Percentiles rank a stretch among this genome's conserved stretches.
These are phyloP conservation scores for Hirtodrosophila cameraria DNA, from an alignment of 2,888 invertebrate genomes.

Conservation along the genomic window DNA sequence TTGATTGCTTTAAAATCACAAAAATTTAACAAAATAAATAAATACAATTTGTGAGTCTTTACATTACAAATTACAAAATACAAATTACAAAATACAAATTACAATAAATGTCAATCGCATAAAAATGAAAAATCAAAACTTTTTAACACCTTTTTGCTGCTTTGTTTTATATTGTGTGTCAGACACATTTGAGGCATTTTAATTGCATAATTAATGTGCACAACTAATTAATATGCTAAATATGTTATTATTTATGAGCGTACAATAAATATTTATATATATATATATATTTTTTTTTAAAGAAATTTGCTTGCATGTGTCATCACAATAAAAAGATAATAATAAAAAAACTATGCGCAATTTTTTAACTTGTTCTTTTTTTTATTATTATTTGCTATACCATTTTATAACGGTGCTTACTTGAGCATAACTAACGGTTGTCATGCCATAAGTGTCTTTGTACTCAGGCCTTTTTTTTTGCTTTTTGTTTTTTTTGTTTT, in stretches of 20 bases:
- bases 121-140: slow-evolving; percentile 37
- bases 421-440: slow-evolving; percentile 60
- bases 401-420: slow-evolving; percentile 34
- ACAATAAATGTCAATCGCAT: slow-evolving; percentile 7
- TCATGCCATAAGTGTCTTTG: slow-evolving; percentile 63
- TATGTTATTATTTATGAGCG: slow-evolving; percentile 29
- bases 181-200: slow-evolving; percentile 35
- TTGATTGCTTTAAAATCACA: too few relatives aligned
- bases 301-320: slow-evolving; percentile 42
- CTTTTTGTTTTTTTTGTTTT: neutral
- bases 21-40: too few relatives aligned
- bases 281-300: slow-evolving; percentile 4
- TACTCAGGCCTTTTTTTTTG: slow-evolving; percentile 36
- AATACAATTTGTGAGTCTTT: too few relatives aligned
- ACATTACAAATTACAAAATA: too few relatives aligned
- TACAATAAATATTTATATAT: neutral
- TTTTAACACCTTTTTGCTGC: slow-evolving; percentile 9
- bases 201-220: slow-evolving; percentile 72
- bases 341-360: slow-evolving; percentile 32
- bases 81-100: neutral
- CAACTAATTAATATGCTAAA: slow-evolving; percentile 69
- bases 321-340: slow-evolving; percentile 39
- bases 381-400: slow-evolving; percentile 19
- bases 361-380: slow-evolving; percentile 17
- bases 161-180: slow-evolving; percentile 7